Evolutionary conservation across 2,888 invertebrate genomes (phyloP).

Genomic region (Pelosia muscerda): DNA sequence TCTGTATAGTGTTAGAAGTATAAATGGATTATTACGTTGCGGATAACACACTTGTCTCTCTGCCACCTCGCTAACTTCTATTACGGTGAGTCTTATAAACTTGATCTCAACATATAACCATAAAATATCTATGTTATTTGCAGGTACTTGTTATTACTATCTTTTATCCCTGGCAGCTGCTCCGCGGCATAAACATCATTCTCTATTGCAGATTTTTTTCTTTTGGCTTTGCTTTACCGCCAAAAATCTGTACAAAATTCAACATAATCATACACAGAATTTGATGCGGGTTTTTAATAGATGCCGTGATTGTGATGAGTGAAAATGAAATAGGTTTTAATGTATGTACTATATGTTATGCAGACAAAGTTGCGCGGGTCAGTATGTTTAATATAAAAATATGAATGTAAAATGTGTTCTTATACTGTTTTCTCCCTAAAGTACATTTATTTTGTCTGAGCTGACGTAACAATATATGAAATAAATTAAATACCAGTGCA

Average conservation of each 20-base stretch:
- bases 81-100: neutral
- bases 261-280: neutral
- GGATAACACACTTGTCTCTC: neutral
- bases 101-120: neutral
- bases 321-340: too few species aligned
- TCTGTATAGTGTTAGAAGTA: slow-evolving; percentile 4
- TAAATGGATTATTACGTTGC: neutral
- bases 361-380: too few species aligned
- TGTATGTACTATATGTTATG: too few species aligned
- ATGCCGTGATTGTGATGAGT: too few species aligned
- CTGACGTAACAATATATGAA: neutral
- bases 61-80: neutral
- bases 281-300: neutral
- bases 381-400: too few species aligned
- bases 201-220: too few species aligned
- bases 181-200: too few species aligned
- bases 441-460: neutral
- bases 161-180: neutral
- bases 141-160: neutral
- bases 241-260: neutral
- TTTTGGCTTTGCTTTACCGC: too few species aligned
- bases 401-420: too few species aligned
- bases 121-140: neutral
- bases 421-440: neutral
- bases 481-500: slow-evolving; percentile 1